A percentile compares a stretch with the other conserved stretches of the same genome.
phyloP scores from a whole-genome alignment of 2,113 vertebrate species.

The Poecilia latipinna region DNA sequence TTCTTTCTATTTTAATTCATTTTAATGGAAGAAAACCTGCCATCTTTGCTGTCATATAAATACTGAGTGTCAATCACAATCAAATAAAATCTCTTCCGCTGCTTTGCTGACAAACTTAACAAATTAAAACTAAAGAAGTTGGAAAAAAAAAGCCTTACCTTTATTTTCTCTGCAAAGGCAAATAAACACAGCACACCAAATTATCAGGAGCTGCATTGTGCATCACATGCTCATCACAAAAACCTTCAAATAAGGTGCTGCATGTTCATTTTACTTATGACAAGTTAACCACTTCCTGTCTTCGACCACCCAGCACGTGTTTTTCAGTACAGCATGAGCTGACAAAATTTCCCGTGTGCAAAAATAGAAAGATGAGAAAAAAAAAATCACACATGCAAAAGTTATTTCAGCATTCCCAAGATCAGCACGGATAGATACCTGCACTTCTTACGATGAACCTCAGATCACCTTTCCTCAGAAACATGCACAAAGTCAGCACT shows the following conservation, averaged over 20 bases:
- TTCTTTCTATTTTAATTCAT: no score
- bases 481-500: neutral
- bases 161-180: constrained; percentile 1
- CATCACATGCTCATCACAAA: neutral
- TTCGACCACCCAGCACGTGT: neutral
- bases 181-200: constrained; percentile 8
- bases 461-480: neutral
- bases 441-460: neutral
- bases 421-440: neutral
- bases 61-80: neutral
- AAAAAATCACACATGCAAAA: neutral
- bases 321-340: neutral
- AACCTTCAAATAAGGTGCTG: neutral
- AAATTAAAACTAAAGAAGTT: neutral
- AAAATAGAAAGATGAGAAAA: neutral
- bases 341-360: neutral
- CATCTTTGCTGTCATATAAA: neutral
- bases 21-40: neutral
- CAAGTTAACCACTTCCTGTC: constrained; percentile 54
- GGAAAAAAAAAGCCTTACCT: constrained; percentile 28
- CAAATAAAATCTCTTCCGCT: neutral
- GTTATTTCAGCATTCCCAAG: neutral
- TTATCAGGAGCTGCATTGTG: constrained; percentile 24
- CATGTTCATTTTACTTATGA: neutral
- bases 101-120: no score